Base-by-base conservation (phyloP, 2,888 invertebrate species). In the Osmoderma eremita region DNA sequence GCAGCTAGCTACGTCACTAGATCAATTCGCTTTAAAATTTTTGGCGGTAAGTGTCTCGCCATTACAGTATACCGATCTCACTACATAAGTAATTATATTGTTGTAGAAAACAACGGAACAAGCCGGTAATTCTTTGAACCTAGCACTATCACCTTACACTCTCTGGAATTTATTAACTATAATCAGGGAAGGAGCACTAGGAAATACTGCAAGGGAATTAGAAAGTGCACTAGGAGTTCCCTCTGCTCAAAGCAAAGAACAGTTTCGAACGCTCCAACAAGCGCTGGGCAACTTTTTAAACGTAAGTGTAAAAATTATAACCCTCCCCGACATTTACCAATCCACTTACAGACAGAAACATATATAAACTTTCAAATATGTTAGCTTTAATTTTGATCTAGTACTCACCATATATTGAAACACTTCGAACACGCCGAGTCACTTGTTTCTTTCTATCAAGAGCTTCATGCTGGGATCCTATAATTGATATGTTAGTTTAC, bases 71-170 rank as follows among this genome's bases (percentile, higher is more conserved):
- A 48, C 24, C n/a, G 22, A 41, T 22, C 20, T 8, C 38, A 20
- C 3, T 15, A 17, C 5, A n/a, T 18, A 30, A 45, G 13, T 3
- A 4, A 0, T 18, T 75, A 74, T 24, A 8, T 61, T 42, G 24
- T 20, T 48, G 24, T 65, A 81, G 80, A 71, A 75, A 70, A 78
- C 78, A 17, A 68, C 72, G 65, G 70, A 72, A 39, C 72, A 74
- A 71, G 76, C 72, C 6, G 77, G 77, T 1, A 74, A 77, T 51
- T 69, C 74, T 1, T 45, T 77, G 65, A 82, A 90, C 76, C 81
- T 89, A 69, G 87, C 90, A 48, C 79, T 89, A 69, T 89, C 90
- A 0, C 90, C 90, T 2, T 86, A 88, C 67, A 88, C 89, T 0
- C 82, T 89, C 12, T 90, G 90, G 90, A 86, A 87, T 0, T 80